A percentile compares a stretch with the other conserved stretches of the same genome.
phyloP scores from a whole-genome alignment of 2,113 vertebrate species.

The Aspidoscelis tigris region DNA sequence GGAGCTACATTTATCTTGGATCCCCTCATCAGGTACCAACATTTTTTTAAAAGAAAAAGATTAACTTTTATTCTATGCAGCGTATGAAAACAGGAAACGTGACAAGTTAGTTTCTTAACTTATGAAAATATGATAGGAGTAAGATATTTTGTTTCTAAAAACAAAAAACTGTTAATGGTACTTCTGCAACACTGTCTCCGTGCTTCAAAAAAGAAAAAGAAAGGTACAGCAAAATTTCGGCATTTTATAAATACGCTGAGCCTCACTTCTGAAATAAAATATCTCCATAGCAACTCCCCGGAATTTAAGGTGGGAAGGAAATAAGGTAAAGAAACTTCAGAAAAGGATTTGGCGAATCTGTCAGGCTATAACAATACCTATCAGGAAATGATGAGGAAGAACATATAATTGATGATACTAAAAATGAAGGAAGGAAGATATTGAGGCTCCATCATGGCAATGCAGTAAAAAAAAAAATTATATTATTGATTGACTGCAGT shows the following conservation, averaged over 20 bases:
- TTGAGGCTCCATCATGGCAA: conserved; percentile 10
- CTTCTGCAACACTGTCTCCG: too few relatives aligned
- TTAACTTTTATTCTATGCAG: too few relatives aligned
- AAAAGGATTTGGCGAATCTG: neutral
- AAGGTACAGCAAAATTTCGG: neutral
- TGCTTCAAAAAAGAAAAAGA: too few relatives aligned
- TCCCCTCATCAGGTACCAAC: too few relatives aligned
- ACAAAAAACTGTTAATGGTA: too few relatives aligned
- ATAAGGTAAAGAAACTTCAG: neutral
- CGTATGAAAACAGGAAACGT: too few relatives aligned
- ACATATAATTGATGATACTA: neutral
- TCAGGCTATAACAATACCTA: neutral
- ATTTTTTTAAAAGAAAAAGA: too few relatives aligned
- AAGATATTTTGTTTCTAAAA: neutral
- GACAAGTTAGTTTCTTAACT: neutral
- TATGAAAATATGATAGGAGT: neutral
- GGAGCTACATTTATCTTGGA: too few relatives aligned
- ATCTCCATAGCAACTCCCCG: conserved; percentile 2
- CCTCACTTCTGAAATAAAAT: neutral
- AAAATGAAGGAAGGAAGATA: neutral
- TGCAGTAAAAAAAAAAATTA: neutral
- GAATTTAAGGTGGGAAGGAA: neutral
- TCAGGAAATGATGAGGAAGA: neutral
- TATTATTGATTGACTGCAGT: neutral
- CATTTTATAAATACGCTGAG: neutral